Percentiles rank a stretch among this genome's conserved stretches.
phyloP scores from a whole-genome alignment of 2,113 vertebrate species.

The Oreocharis arfaki region DNA sequence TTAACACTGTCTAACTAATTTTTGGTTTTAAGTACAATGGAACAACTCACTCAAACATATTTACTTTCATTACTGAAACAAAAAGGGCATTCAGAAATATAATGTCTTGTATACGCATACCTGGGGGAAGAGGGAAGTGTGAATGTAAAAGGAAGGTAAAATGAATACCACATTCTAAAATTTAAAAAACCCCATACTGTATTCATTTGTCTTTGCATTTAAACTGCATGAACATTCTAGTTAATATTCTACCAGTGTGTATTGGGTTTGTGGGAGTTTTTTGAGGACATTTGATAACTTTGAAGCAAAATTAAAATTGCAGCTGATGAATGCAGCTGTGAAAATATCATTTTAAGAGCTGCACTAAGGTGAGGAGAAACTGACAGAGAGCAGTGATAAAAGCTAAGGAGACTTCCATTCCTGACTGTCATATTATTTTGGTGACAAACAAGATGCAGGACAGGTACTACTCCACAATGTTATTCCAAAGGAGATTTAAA shows the following conservation, averaged over 20 bases:
- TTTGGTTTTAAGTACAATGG: background rate
- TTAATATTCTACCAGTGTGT: background rate
- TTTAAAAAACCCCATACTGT: background rate
- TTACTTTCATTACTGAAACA: background rate
- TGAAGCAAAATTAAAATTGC: constrained; percentile 6
- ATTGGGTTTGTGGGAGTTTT: background rate
- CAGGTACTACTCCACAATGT: background rate
- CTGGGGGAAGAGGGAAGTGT: background rate
- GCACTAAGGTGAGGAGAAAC: background rate
- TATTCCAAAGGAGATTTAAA: background rate
- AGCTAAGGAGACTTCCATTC: background rate
- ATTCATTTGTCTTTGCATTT: background rate
- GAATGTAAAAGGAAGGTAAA: background rate
- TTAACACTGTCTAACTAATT: background rate
- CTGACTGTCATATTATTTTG: background rate
- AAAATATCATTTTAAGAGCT: background rate
- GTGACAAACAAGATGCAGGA: background rate
- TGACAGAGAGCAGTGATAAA: background rate
- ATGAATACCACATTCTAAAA: background rate
- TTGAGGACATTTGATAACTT: background rate
- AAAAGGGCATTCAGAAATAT: background rate
- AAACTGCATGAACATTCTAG: background rate
- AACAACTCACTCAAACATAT: background rate
- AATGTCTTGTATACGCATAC: background rate
- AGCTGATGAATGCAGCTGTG: background rate